phyloP scores from a whole-genome alignment of 2,797 vertebrate species.

The Alcedo atthis region DNA sequence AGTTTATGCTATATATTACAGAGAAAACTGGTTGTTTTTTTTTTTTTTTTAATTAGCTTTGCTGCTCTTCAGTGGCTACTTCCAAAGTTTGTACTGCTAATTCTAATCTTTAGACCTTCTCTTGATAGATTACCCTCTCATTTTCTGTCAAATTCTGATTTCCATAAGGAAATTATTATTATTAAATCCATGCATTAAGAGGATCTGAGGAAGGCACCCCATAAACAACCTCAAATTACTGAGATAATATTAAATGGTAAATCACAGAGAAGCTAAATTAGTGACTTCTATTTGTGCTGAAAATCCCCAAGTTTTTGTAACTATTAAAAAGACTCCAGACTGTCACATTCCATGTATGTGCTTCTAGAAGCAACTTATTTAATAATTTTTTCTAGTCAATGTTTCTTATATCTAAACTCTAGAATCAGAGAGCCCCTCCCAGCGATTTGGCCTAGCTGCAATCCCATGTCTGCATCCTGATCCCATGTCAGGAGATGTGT shows the following conservation, averaged over 20 bases:
- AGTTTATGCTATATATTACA: background rate
- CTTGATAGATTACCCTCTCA: background rate
- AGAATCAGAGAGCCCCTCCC: background rate
- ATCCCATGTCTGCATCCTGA: background rate
- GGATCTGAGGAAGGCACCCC: background rate
- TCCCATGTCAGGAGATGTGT: rapidly evolving
- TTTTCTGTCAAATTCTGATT: background rate
- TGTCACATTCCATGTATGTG: background rate
- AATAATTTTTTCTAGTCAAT: background rate
- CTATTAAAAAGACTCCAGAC: background rate
- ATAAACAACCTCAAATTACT: background rate
- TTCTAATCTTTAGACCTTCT: background rate
- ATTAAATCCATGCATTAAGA: background rate
- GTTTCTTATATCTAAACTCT: background rate
- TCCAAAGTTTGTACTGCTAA: background rate
- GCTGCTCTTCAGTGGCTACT: background rate
- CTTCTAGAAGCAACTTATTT: background rate
- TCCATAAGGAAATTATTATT: background rate
- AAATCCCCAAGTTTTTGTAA: background rate
- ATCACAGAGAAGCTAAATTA: background rate
- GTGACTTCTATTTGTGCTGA: background rate
- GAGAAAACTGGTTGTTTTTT: too few relatives aligned
- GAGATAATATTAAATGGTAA: background rate
- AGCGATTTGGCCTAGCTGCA: background rate
- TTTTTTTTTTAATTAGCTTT: background rate